Evolutionary conservation across 2,113 vertebrate species (phyloP), one percentile per base, ranked within the genome.

Genomic region (Rhinichthys klamathensis): DNA sequence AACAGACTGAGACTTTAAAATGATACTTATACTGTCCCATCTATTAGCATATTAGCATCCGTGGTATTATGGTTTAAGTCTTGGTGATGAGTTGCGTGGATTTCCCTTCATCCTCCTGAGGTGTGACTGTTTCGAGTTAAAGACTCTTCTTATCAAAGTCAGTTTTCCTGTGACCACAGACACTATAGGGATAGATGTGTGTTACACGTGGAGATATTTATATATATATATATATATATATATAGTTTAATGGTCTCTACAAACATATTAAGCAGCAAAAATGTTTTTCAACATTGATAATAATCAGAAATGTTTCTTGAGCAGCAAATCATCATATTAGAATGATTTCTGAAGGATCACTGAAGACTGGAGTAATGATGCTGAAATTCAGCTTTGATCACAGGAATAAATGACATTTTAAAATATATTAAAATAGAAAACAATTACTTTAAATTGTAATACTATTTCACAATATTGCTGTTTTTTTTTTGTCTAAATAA

Each of bases 81-180:
- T 27, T 80, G 38, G 58, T 63, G 77, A 80, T 27, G 56, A 27
- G 35, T 18, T 44, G 35, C 30, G 54, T 79, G 56, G 58, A 63
- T 61, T 80, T 63, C 38, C n/a, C 23, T 80, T 80, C 77, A 80
- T 80, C 77, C 77, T 80, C 77, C n/a, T 61, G 8, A 63, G 77
- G 56, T 80, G 56, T 16, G 32, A 78, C 32, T 78, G 32, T 18
- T 78, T 13, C 7, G 54, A 78, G 49, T 56, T 56, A 38, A 60
- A 78, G 9, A 6, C 76, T 30, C 6, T 23, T 73, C 41, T 58
- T 25, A 41, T 60, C 76, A 78, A 56, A 38, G 76, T 60, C 76
- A n/a, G 76, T 38, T 78, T 60, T 41, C 21, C 21, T 54, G n/a
- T n/a, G 51, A 38, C 75, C 75, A 60, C 10, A n/a, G 75, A 35